phyloP scores from a whole-genome alignment of 1,140 invertebrate species.

The Leptinotarsa texana region DNA sequence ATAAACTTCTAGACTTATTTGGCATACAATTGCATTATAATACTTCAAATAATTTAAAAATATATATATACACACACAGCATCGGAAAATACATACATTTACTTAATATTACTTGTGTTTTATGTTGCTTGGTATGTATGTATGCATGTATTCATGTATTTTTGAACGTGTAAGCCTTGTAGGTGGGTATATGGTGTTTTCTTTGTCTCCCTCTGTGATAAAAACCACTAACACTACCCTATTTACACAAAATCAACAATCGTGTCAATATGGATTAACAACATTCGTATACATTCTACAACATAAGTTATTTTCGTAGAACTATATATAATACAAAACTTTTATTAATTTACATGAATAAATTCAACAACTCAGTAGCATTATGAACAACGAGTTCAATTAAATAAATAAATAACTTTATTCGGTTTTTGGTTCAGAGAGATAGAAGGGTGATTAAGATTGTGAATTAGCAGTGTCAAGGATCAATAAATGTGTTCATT shows the following conservation, averaged over 20 bases:
- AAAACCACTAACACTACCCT: conserved; percentile 22
- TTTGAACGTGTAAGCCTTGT: conserved; percentile 56
- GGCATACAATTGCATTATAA: conserved; percentile 53
- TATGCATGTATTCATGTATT: conserved; percentile 52
- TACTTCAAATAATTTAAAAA: conserved; percentile 50
- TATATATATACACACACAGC: conserved; percentile 51
- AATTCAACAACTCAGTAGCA: neutral
- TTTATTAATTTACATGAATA: neutral
- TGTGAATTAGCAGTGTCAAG: no score
- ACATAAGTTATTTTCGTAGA: neutral
- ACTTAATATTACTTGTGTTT: conserved; percentile 48
- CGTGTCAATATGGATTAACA: neutral
- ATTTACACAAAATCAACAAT: conserved; percentile 4
- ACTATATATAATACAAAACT: conserved; percentile 1
- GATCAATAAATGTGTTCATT: no score
- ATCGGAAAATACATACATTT: conserved; percentile 57
- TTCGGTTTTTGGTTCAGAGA: no score
- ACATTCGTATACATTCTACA: conserved; percentile 6
- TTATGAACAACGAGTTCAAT: neutral
- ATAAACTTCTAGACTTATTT: conserved; percentile 47
- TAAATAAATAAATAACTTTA: neutral
- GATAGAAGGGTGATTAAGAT: no score
- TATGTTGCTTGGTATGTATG: conserved; percentile 43
- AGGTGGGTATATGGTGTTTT: conserved; percentile 36
- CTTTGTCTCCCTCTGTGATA: conserved; percentile 49